Percentiles rank a stretch among this genome's conserved stretches.
Conservation (phyloP, 1,140 invertebrate genomes). For the Cyclina sinensis region DNA sequence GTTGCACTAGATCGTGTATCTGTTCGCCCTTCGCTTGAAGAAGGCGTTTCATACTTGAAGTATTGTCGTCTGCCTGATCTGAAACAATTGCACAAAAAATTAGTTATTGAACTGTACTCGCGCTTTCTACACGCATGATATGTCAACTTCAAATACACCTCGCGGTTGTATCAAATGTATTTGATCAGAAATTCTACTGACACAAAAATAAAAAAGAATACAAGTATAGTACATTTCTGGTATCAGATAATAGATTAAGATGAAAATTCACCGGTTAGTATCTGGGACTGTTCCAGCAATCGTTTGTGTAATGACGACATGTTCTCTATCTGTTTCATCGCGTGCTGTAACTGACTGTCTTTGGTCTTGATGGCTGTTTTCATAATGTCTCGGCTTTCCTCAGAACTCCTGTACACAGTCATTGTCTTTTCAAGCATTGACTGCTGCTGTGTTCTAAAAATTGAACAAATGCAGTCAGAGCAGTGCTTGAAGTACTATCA, state of each 20-base stretch:
- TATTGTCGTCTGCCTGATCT: slow-evolving; percentile 62
- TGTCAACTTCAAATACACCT: no score
- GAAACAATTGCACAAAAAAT: no score
- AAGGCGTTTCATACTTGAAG: slow-evolving; percentile 28
- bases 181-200: no score
- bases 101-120: no score
- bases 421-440: slow-evolving; percentile 67
- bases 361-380: slow-evolving; percentile 56
- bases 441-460: slow-evolving; percentile 54
- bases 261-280: slow-evolving; percentile 50
- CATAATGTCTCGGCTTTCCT: slow-evolving; percentile 55
- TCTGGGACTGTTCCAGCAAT: slow-evolving; percentile 46
- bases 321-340: slow-evolving; percentile 34
- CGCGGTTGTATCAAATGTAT: no score
- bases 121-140: no score
- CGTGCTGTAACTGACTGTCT: slow-evolving; percentile 50
- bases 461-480: no score
- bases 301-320: slow-evolving; percentile 43
- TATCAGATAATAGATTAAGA: no score
- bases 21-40: slow-evolving; percentile 57
- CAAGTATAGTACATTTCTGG: no score
- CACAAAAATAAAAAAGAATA: no score
- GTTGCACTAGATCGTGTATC: slow-evolving; percentile 32
- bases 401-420: slow-evolving; percentile 66
- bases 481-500: no score